Evolutionary conservation across 1,140 invertebrate species (phyloP).

Genomic region (Penaeus indicus): DNA sequence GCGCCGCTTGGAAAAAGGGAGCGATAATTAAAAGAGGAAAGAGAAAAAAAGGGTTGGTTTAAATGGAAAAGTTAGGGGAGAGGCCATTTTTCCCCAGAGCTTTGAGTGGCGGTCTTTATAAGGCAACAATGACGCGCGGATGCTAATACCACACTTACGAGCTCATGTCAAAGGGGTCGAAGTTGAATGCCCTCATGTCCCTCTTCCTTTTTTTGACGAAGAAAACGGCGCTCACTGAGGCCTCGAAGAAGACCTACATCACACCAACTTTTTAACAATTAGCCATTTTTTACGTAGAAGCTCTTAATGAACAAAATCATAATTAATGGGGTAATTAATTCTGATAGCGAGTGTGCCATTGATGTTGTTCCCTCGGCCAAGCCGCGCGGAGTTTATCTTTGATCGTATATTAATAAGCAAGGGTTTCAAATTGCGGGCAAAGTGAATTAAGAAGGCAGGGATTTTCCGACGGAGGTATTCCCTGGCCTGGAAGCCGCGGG

Average conservation of each 20-base stretch:
- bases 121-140: constrained; percentile 38
- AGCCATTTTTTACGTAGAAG: constrained; percentile 47
- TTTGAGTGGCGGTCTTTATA: constrained; percentile 54
- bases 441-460: no score
- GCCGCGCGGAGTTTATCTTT: no score
- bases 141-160: constrained; percentile 37
- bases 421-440: no score
- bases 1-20: constrained; percentile 27
- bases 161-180: not conserved
- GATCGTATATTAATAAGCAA: no score
- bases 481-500: no score
- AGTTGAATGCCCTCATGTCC: constrained; percentile 4
- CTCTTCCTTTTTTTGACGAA: not conserved
- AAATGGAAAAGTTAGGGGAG: constrained; percentile 63
- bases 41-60: constrained; percentile 28
- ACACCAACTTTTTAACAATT: constrained; percentile 60
- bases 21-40: constrained; percentile 35
- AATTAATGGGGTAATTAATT: constrained; percentile 63
- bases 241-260: constrained; percentile 37
- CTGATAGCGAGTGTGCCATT: constrained; percentile 58
- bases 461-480: no score
- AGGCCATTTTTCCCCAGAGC: constrained; percentile 41
- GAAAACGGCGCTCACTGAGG: constrained; percentile 9
- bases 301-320: constrained; percentile 63
- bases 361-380: constrained; percentile 34